Conservation (phyloP, 2,113 vertebrate genomes). For the Amia ocellicauda region DNA sequence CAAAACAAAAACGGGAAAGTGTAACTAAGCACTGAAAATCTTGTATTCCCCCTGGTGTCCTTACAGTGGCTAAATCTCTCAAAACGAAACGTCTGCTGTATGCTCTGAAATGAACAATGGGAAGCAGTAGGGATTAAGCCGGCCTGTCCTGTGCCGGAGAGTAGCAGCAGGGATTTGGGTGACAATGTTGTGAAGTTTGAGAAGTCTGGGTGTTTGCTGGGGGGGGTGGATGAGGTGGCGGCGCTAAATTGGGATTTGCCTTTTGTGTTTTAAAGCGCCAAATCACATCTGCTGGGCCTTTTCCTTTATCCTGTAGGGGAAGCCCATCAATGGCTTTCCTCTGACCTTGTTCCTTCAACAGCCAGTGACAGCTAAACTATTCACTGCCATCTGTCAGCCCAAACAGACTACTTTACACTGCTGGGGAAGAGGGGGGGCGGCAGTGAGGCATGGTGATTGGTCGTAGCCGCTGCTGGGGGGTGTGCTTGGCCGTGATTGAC, state of each 20-base stretch:
- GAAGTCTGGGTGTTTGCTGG: too few species aligned
- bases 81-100: too few species aligned
- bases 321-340: constrained; percentile 10
- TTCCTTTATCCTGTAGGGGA: constrained; percentile 10
- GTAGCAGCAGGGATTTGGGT: too few species aligned
- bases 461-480: constrained; percentile 16
- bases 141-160: too few species aligned
- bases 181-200: too few species aligned
- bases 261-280: not conserved
- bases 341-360: constrained; percentile 21
- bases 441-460: constrained; percentile 31
- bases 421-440: not conserved
- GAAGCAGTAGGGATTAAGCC: too few species aligned
- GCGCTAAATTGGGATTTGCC: not conserved
- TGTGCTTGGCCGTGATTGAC: constrained; percentile 5
- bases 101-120: too few species aligned
- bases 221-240: not conserved
- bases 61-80: too few species aligned
- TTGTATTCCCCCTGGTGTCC: too few species aligned
- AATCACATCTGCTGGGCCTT: not conserved
- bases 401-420: constrained; percentile 20
- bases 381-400: constrained; percentile 34
- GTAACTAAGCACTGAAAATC: too few species aligned
- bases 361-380: constrained; percentile 30
- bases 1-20: too few species aligned